Evolutionary conservation across 2,797 vertebrate species (phyloP).

Genomic region (Dromococcyx pavoninus): DNA sequence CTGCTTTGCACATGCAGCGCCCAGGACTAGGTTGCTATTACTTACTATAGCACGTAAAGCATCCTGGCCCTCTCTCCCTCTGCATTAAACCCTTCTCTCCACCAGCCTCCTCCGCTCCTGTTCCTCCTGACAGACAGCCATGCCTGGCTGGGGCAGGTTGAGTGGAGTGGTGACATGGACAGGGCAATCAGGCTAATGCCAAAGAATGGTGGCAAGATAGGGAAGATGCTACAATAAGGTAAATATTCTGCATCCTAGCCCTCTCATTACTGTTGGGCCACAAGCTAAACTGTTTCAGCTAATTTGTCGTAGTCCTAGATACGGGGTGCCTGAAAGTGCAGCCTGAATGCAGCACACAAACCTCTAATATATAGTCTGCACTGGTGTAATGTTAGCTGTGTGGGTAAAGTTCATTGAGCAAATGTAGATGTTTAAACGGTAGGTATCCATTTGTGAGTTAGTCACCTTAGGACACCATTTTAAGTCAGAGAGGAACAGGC

Average conservation of each 20-base stretch:
- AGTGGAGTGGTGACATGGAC: not conserved
- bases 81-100: not conserved
- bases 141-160: not conserved
- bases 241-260: not conserved
- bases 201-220: not conserved
- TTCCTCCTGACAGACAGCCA: accelerated
- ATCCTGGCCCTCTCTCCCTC: not conserved
- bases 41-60: not conserved
- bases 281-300: not conserved
- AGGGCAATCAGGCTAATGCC: not conserved
- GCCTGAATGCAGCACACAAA: not conserved
- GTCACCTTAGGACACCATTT: not conserved
- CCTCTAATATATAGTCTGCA: not conserved
- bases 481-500: not conserved
- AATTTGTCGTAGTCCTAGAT: not conserved
- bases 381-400: not conserved
- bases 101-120: not conserved
- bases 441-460: not conserved
- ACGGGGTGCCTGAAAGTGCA: not conserved
- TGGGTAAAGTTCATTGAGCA: not conserved
- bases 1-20: not conserved
- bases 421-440: not conserved
- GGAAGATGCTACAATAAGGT: not conserved
- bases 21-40: not conserved
- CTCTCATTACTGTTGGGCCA: not conserved